phyloP scores from a whole-genome alignment of 2,797 vertebrate genomes.

The Dermochelys coriacea region DNA sequence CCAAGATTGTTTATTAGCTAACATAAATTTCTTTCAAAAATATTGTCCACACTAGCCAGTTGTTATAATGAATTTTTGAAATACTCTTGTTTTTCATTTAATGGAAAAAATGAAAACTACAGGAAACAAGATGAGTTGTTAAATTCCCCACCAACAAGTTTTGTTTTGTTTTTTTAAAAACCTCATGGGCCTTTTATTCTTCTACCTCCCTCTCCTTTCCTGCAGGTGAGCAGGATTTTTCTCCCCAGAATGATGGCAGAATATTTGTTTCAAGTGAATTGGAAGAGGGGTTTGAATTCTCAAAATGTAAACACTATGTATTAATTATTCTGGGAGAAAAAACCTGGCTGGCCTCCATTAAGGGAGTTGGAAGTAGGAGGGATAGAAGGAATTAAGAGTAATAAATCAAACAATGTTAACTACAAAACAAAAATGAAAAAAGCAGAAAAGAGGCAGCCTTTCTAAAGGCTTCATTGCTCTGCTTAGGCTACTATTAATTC shows the following conservation, averaged over 20 bases:
- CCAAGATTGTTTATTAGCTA: background rate
- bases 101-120: background rate
- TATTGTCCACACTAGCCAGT: background rate
- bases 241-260: background rate
- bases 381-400: background rate
- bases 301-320: background rate
- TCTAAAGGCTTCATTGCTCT: background rate
- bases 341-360: background rate
- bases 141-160: background rate
- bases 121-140: background rate
- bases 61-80: background rate
- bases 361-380: background rate
- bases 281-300: background rate
- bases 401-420: background rate
- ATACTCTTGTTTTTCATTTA: background rate
- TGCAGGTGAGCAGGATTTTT: background rate
- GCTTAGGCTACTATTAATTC: background rate
- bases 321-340: background rate
- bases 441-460: background rate
- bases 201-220: background rate
- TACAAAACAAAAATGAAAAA: background rate
- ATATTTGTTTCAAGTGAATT: background rate
- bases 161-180: background rate
- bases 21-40: background rate
- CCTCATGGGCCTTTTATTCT: background rate